Conservation (phyloP, 23 tunicate genomes). For the Styela plicata region DNA sequence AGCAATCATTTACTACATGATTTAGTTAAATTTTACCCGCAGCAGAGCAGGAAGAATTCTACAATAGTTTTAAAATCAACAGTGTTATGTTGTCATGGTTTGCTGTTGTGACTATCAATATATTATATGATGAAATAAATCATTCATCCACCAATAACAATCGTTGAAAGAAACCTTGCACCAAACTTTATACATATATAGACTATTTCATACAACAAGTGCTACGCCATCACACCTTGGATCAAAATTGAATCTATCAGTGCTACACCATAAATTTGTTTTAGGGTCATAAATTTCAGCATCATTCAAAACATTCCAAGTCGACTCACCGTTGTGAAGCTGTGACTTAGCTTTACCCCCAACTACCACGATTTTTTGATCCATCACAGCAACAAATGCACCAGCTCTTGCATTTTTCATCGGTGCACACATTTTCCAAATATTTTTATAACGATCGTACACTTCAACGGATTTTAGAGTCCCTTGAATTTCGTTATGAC, state of each 20-base stretch:
- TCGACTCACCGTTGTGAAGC: neutral
- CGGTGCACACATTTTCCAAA: constrained; percentile 8
- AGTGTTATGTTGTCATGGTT: too few species aligned
- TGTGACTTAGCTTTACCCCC: neutral
- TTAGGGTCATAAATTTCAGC: constrained; percentile 21
- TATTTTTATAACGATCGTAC: constrained; percentile 3
- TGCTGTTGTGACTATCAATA: too few species aligned
- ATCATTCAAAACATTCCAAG: constrained; percentile 1
- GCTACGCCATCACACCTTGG: constrained; percentile 28
- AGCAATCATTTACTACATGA: too few species aligned
- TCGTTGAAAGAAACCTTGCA: too few species aligned
- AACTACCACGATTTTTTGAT: constrained; percentile 16
- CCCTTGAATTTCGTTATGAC: constrained; percentile 15
- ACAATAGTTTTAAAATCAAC: too few species aligned
- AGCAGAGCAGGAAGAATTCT: too few species aligned
- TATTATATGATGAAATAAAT: too few species aligned
- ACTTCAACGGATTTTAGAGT: constrained; percentile 29
- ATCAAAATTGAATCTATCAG: neutral
- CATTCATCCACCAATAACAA: too few species aligned
- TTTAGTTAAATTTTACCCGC: too few species aligned
- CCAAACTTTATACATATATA: too few species aligned
- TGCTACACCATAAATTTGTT: neutral
- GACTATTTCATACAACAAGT: neutral
- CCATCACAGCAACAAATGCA: constrained; percentile 32
- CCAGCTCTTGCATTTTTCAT: constrained; percentile 26